Conservation (phyloP, 2,797 vertebrate species). For the Mallotus villosus region DNA sequence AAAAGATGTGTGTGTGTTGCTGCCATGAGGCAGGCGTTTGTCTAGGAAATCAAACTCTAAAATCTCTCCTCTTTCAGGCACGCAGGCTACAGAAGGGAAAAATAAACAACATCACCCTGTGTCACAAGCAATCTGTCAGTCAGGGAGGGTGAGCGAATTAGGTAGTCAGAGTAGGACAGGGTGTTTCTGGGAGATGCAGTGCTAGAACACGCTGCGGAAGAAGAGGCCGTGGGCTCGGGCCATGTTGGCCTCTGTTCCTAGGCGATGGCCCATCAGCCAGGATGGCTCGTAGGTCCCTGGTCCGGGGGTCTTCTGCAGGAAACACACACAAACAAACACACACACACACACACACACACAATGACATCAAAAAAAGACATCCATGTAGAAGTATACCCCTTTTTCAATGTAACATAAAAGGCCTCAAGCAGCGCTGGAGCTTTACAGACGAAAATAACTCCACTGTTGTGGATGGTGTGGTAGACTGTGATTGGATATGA, state of each 20-base stretch:
- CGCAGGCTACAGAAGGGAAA: neutral
- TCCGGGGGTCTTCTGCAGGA: slow-evolving; percentile 70
- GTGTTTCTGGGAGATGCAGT: slow-evolving; percentile 11
- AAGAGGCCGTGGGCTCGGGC: slow-evolving; percentile 63
- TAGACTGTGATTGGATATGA: neutral
- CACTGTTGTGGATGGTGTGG: neutral
- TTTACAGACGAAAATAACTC: neutral
- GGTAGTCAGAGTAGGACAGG: neutral
- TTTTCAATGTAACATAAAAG: neutral
- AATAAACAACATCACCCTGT: neutral
- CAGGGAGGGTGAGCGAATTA: neutral
- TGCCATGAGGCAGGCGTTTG: slow-evolving; percentile 36
- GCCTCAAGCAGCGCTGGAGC: neutral
- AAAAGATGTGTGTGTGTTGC: slow-evolving; percentile 14
- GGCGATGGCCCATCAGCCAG: slow-evolving; percentile 56
- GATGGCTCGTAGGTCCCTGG: slow-evolving; percentile 69
- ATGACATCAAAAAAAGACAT: neutral
- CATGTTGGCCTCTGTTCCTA: slow-evolving; percentile 43
- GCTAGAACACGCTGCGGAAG: slow-evolving; percentile 68
- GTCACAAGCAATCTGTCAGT: neutral
- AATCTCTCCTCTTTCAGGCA: neutral
- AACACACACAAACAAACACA: slow-evolving; percentile 9
- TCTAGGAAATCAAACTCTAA: slow-evolving; percentile 8
- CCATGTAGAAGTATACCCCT: neutral
- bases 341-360: too few species aligned